phyloP scores from a whole-genome alignment of 2,797 vertebrate species.

The Spheniscus humboldti region DNA sequence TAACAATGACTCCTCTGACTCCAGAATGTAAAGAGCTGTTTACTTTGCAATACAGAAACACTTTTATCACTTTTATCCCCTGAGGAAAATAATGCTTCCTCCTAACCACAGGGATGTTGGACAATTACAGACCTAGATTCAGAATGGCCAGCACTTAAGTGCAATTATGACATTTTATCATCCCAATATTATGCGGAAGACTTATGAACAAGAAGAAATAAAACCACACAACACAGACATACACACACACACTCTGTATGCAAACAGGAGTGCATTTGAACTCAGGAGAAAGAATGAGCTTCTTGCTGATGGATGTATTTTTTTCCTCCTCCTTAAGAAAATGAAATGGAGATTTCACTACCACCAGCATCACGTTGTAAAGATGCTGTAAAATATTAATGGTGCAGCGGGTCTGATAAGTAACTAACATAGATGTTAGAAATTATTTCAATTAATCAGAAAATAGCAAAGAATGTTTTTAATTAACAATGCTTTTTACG shows the following conservation, averaged over 20 bases:
- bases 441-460: slow-evolving; percentile 57
- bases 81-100: not conserved
- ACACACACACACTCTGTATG: not conserved
- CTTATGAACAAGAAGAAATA: slow-evolving; percentile 4
- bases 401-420: slow-evolving; percentile 13
- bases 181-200: not conserved
- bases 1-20: not conserved
- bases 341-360: slow-evolving; percentile 41
- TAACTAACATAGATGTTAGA: slow-evolving; percentile 11
- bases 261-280: not conserved
- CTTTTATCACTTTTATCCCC: slow-evolving; percentile 5
- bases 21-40: not conserved
- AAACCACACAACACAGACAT: not conserved
- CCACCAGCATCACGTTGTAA: slow-evolving; percentile 7
- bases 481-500: slow-evolving; percentile 56
- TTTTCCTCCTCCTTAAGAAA: slow-evolving; percentile 3
- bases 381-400: slow-evolving; percentile 72
- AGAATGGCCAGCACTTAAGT: not conserved
- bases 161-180: not conserved
- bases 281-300: not conserved
- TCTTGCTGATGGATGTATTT: not conserved
- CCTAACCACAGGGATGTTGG: not conserved
- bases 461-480: slow-evolving; percentile 48
- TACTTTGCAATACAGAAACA: not conserved
- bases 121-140: slow-evolving; percentile 23